These are phyloP conservation scores for Daphoenositta chrysoptera DNA, from an alignment of 2,113 vertebrate species.

Conservation along the genomic window DNA sequence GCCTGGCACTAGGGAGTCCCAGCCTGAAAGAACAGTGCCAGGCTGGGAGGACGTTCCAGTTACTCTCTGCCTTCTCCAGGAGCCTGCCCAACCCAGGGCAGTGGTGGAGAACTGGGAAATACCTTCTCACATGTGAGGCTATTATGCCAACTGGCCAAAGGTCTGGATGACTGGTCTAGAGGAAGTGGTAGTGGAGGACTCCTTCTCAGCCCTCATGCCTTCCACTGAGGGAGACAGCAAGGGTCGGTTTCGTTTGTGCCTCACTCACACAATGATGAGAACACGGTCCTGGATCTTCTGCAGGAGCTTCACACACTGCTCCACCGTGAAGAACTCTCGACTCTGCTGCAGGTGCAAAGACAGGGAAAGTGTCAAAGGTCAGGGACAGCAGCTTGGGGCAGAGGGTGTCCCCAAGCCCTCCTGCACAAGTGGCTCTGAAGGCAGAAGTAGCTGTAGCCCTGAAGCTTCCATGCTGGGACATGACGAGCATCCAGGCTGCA, in stretches of 20 bases:
- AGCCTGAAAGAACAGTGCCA: not conserved
- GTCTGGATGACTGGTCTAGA: not conserved
- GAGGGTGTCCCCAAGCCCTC: not conserved
- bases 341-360: conserved; percentile 67
- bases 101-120: not conserved
- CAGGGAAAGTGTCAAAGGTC: not conserved
- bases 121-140: not conserved
- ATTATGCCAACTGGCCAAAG: not conserved
- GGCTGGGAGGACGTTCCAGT: not conserved
- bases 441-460: not conserved
- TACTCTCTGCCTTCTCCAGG: not conserved
- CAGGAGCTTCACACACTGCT: conserved; percentile 61
- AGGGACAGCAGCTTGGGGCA: not conserved
- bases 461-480: not conserved
- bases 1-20: not conserved
- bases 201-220: not conserved
- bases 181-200: not conserved
- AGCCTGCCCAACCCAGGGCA: not conserved
- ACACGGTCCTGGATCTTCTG: conserved; percentile 71
- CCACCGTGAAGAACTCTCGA: conserved; percentile 38
- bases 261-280: conserved; percentile 81
- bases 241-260: not conserved
- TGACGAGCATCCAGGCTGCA: not conserved
- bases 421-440: not conserved
- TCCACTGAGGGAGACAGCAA: not conserved